Percentiles rank a stretch among this genome's conserved stretches.
Conservation (phyloP, 2,113 vertebrate genomes). For the Silurus glanis region DNA sequence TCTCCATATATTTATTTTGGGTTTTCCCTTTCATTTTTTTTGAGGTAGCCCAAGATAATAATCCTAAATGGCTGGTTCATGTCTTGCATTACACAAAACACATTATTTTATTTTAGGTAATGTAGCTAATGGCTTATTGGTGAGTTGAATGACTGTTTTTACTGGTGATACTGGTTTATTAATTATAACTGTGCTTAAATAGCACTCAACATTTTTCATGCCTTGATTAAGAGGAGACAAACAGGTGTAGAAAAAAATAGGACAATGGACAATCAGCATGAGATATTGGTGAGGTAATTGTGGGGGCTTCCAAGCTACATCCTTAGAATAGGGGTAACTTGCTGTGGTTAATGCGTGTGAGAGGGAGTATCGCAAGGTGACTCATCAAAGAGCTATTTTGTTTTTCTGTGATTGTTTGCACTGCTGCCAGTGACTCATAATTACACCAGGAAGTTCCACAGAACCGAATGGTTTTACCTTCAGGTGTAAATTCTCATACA, state of each 20-base stretch:
- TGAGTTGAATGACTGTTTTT: not conserved
- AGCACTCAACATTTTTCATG: constrained; percentile 3
- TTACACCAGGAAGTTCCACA: constrained; percentile 50
- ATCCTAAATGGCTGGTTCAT: not conserved
- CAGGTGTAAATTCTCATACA: constrained; percentile 33
- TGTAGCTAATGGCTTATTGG: not conserved
- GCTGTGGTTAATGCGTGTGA: constrained; percentile 20
- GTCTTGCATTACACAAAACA: not conserved
- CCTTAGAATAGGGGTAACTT: constrained; percentile 5
- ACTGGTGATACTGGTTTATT: not conserved
- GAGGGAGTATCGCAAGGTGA: constrained; percentile 52
- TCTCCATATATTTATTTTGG: not conserved
- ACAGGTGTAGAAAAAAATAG: constrained; percentile 24
- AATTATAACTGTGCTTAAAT: not conserved
- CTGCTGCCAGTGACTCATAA: constrained; percentile 27
- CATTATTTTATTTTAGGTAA: not conserved
- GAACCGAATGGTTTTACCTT: constrained; percentile 24
- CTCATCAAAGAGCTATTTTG: constrained; percentile 54
- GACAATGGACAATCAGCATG: not conserved
- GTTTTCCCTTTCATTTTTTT: not conserved
- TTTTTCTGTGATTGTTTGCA: constrained; percentile 41
- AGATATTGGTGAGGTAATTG: constrained; percentile 38
- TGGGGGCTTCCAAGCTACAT: constrained; percentile 54
- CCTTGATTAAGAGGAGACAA: not conserved
- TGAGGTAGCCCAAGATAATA: not conserved